A percentile compares a stretch with the other conserved stretches of the same genome.
Evolutionary conservation across 2,888 invertebrate species (phyloP).

Genomic region (Heterodera filipjevi): DNA sequence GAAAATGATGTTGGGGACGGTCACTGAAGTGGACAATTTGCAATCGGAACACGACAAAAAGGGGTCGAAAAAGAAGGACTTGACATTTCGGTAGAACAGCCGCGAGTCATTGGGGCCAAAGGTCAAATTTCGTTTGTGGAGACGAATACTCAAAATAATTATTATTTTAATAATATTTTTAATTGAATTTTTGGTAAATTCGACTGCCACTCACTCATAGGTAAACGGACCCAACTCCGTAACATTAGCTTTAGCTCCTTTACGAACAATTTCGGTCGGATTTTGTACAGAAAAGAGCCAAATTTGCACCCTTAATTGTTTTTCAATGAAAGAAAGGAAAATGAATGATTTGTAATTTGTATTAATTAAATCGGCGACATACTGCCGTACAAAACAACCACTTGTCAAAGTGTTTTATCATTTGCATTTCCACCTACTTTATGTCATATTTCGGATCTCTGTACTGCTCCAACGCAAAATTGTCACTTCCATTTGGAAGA

Average conservation of each 20-base stretch:
- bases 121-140: conserved; percentile 48
- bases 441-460: neutral
- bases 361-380: neutral
- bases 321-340: neutral
- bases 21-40: conserved; percentile 48
- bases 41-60: conserved; percentile 52
- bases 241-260: conserved; percentile 58
- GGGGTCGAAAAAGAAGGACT: conserved; percentile 51
- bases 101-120: conserved; percentile 52
- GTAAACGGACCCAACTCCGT: conserved; percentile 62
- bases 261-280: conserved; percentile 53
- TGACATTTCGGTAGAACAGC: conserved; percentile 55
- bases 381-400: too few relatives aligned
- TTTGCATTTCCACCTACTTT: neutral
- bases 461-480: neutral
- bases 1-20: conserved; percentile 60
- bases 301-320: conserved; percentile 45
- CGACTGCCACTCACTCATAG: conserved; percentile 50
- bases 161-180: too few relatives aligned
- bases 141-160: conserved; percentile 48
- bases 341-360: neutral
- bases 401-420: too few relatives aligned
- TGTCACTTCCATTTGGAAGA: neutral
- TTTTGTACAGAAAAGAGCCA: conserved; percentile 63
- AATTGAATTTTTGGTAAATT: too few relatives aligned